Evolutionary conservation across 1,140 invertebrate genomes (phyloP).

Genomic region (Polypedilum vanderplanki): DNA sequence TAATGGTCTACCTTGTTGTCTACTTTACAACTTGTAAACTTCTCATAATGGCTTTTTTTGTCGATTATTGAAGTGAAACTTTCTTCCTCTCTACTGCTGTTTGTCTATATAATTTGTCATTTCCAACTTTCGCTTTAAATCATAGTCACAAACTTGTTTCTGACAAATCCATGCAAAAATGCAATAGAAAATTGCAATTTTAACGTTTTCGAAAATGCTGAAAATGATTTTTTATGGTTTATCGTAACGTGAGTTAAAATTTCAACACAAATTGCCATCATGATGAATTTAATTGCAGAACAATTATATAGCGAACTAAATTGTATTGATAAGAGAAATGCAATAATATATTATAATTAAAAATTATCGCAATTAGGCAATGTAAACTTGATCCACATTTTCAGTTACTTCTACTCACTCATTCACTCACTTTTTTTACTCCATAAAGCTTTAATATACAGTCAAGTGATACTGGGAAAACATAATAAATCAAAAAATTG

Average conservation of each 20-base stretch:
- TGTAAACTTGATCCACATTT: not conserved
- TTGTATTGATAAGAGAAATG: too few species aligned
- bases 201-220: too few species aligned
- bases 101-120: slow-evolving; percentile 11
- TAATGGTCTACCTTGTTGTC: not conserved
- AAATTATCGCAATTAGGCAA: too few species aligned
- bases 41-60: not conserved
- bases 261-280: too few species aligned
- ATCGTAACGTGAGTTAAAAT: too few species aligned
- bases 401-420: not conserved
- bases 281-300: too few species aligned
- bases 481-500: not conserved
- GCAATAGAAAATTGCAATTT: not conserved
- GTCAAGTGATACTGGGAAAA: not conserved
- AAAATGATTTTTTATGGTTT: too few species aligned
- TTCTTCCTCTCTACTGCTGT: not conserved
- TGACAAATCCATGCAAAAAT: slow-evolving; percentile 13
- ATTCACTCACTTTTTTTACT: too few species aligned
- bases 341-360: too few species aligned
- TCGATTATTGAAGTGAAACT: slow-evolving; percentile 4
- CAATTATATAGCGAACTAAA: too few species aligned
- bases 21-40: not conserved
- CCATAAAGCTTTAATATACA: not conserved
- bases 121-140: not conserved
- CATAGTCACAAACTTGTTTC: not conserved